Conservation (phyloP, 1,140 invertebrate genomes). For the Heliconius melpomene region DNA sequence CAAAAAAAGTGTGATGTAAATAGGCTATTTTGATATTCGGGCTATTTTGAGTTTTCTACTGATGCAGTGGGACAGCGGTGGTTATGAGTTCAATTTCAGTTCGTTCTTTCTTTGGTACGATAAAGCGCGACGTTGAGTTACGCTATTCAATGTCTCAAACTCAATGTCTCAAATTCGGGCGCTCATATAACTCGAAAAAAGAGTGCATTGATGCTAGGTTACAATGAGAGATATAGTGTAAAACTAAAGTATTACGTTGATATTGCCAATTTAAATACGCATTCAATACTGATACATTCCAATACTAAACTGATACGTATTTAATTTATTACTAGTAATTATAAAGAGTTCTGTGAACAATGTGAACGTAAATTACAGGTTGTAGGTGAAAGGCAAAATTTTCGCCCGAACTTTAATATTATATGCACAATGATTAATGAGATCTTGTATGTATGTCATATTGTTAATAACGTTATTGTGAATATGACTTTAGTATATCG, state of each 20-base stretch:
- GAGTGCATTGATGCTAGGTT: too few species aligned
- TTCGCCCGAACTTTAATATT: neutral
- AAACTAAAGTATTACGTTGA: too few species aligned
- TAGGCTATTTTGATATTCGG: too few species aligned
- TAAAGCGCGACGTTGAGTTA: too few species aligned
- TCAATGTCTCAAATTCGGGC: too few species aligned
- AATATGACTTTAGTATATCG: conserved; percentile 2
- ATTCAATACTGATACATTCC: neutral
- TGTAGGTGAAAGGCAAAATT: conserved; percentile 13
- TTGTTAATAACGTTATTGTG: conserved; percentile 35
- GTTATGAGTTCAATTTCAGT: too few species aligned
- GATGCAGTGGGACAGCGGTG: too few species aligned
- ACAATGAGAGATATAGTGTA: too few species aligned
- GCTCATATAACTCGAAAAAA: too few species aligned
- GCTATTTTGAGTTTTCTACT: too few species aligned
- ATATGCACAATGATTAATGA: conserved; percentile 46
- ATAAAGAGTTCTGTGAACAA: conserved; percentile 11
- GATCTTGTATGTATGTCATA: conserved; percentile 42
- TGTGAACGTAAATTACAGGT: conserved; percentile 12
- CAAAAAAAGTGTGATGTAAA: neutral
- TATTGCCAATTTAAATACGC: neutral
- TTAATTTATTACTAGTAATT: conserved; percentile 10
- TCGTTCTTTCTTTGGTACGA: too few species aligned
- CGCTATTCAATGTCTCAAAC: too few species aligned
- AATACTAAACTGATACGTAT: neutral